Conservation (phyloP, 2,797 vertebrate species). For the Myotis vivesi region DNA sequence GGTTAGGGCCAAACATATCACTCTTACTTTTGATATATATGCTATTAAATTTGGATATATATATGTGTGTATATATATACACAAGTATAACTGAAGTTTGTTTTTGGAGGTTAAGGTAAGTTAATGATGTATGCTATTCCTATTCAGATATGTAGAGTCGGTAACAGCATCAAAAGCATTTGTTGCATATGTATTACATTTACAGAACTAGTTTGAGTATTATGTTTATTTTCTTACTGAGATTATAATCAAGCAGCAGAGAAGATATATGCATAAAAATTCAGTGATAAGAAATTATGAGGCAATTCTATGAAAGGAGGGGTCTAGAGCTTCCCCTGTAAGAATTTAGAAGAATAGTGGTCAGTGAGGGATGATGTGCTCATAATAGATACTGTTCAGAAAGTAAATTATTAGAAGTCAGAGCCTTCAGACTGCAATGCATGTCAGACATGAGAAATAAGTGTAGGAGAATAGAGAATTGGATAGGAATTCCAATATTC, state of each 20-base stretch:
- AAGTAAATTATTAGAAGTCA: neutral
- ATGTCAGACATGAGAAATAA: neutral
- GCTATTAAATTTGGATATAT: neutral
- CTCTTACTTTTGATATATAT: neutral
- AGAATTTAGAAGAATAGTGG: neutral
- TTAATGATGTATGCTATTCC: neutral
- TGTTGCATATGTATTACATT: neutral
- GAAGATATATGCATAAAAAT: neutral
- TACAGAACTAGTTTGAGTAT: neutral
- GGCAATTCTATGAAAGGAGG: neutral
- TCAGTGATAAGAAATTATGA: neutral
- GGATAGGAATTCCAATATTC: neutral
- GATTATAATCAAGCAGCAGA: neutral
- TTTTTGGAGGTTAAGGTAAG: neutral
- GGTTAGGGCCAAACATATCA: neutral
- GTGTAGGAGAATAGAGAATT: neutral
- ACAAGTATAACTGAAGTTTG: neutral
- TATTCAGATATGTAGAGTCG: neutral
- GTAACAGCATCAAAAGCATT: neutral
- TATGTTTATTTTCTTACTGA: neutral
- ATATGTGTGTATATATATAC: neutral
- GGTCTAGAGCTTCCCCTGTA: neutral
- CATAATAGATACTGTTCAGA: neutral
- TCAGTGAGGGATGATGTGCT: neutral
- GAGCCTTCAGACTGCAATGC: neutral